phyloP scores from a whole-genome alignment of 2,797 vertebrate genomes.

The Pteropus rufus region DNA sequence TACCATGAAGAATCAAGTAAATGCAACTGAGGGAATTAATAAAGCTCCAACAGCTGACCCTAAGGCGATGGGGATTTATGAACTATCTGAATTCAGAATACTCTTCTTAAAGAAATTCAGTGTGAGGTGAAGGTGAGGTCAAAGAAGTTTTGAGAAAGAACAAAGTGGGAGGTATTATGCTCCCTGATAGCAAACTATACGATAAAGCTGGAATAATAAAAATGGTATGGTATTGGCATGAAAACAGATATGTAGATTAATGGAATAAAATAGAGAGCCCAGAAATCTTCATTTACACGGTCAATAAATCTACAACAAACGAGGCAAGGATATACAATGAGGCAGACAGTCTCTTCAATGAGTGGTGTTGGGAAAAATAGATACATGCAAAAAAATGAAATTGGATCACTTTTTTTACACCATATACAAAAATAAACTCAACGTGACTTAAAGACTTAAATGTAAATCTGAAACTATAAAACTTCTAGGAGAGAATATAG shows the following conservation, averaged over 20 bases:
- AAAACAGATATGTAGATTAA: neutral
- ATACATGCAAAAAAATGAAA: neutral
- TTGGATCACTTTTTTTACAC: neutral
- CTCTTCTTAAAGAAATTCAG: neutral
- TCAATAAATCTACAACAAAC: neutral
- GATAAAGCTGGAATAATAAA: neutral
- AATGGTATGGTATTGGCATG: no score
- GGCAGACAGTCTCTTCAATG: neutral
- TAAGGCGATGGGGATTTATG: neutral
- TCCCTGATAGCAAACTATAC: neutral
- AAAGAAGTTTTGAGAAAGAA: neutral
- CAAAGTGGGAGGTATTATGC: neutral
- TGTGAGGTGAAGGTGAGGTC: neutral
- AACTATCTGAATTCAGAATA: neutral
- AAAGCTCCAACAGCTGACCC: neutral
- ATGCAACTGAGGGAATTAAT: neutral
- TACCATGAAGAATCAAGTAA: neutral
- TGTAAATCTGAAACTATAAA: neutral
- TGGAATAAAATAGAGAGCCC: neutral
- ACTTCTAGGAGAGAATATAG: neutral
- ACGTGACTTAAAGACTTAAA: neutral
- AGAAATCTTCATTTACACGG: neutral
- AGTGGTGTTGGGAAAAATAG: neutral
- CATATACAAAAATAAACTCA: neutral
- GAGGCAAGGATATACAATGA: neutral